Conservation (phyloP, 2,888 invertebrate genomes). For the Eurytoma californica region DNA sequence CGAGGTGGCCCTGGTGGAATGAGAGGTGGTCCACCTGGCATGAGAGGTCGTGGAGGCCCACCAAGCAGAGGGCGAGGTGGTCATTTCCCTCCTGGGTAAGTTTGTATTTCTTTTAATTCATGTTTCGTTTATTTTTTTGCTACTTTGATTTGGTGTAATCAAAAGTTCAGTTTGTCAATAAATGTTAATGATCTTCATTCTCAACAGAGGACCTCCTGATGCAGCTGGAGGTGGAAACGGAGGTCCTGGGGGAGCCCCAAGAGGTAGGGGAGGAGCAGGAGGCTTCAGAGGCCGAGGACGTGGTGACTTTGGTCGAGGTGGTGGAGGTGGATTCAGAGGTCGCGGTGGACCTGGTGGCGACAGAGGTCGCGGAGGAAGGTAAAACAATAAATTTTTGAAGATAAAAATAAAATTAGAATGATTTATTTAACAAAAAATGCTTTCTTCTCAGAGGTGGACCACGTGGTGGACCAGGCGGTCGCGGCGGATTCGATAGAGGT, state of each 20-base stretch:
- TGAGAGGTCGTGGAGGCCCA: constrained; percentile 71
- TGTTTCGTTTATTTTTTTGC: not conserved
- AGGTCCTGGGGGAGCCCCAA: constrained; percentile 68
- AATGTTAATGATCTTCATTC: not conserved
- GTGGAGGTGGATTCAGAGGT: constrained; percentile 69
- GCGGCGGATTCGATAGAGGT: constrained; percentile 75
- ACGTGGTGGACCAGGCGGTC: constrained; percentile 46
- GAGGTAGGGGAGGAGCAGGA: constrained; percentile 70
- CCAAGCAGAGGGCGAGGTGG: constrained; percentile 71
- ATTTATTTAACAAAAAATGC: not conserved
- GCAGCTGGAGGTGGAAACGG: constrained; percentile 67
- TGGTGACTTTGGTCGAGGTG: constrained; percentile 72
- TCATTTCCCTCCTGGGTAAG: constrained; percentile 71
- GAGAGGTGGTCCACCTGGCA: constrained; percentile 72
- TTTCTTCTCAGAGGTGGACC: constrained; percentile 43
- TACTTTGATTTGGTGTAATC: not conserved
- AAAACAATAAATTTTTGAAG: constrained; percentile 53
- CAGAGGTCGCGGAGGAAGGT: constrained; percentile 72
- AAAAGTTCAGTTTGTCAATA: too few species aligned
- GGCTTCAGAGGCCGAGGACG: constrained; percentile 69
- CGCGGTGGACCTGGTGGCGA: constrained; percentile 63
- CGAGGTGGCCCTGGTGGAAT: constrained; percentile 71
- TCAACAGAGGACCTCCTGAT: constrained; percentile 69
- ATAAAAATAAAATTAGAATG: not conserved
- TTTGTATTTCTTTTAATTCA: not conserved